phyloP scores from a whole-genome alignment of 2,888 invertebrate species.

The Tromatobia lineatoria region DNA sequence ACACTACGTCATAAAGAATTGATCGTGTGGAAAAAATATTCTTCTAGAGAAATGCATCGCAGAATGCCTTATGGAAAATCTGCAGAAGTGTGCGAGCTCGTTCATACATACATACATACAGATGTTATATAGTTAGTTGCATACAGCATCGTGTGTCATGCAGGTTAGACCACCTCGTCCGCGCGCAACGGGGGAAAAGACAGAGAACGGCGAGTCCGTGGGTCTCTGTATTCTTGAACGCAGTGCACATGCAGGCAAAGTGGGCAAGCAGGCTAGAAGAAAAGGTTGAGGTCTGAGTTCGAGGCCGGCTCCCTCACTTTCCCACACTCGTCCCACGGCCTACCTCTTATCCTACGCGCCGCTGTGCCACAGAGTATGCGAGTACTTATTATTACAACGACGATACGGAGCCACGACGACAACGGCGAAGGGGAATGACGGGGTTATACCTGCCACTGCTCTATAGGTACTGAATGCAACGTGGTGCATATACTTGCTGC shows the following conservation, averaged over 20 bases:
- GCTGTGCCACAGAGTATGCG: constrained; percentile 45
- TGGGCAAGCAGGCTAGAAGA: constrained; percentile 68
- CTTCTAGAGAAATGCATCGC: not conserved
- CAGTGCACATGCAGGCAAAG: constrained; percentile 26
- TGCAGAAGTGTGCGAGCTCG: constrained; percentile 4
- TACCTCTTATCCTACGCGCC: constrained; percentile 54
- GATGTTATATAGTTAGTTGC: constrained; percentile 51
- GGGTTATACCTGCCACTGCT: constrained; percentile 9
- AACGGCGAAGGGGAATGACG: constrained; percentile 49
- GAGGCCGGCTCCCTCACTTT: constrained; percentile 84
- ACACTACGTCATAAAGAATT: too few species aligned
- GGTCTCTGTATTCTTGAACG: constrained; percentile 35
- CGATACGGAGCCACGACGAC: constrained; percentile 44
- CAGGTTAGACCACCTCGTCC: constrained; percentile 64
- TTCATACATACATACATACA: constrained; percentile 15
- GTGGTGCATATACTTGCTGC: not conserved
- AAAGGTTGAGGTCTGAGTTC: constrained; percentile 85
- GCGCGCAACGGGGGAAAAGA: constrained; percentile 48
- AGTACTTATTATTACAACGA: constrained; percentile 60
- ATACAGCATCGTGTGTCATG: constrained; percentile 66
- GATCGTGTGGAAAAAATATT: too few species aligned
- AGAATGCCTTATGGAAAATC: not conserved
- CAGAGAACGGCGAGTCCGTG: constrained; percentile 44
- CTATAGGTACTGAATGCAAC: constrained; percentile 18
- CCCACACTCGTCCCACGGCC: constrained; percentile 79